Evolutionary conservation across 2,888 invertebrate genomes (phyloP), one percentile per base, ranked within the genome.

Genomic region (Malacosoma neustria): DNA sequence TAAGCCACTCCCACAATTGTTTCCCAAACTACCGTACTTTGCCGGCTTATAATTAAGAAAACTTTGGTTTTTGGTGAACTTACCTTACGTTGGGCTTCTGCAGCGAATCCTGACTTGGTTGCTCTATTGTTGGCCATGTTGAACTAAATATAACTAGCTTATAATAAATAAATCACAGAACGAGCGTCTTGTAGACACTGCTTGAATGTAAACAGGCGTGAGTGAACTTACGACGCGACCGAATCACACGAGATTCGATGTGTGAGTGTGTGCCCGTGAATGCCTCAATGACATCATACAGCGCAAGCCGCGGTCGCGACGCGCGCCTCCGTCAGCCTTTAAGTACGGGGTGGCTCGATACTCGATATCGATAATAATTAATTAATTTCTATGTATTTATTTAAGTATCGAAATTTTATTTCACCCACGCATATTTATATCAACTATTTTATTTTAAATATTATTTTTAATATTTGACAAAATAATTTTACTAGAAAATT

Each of bases 71-170:
- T n/a, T n/a, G n/a, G 22, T 44, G 29, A 48, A 54, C 89, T 90
- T 81, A 97, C 97, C 92, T 97, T 97, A 72, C 94, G 90, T 84
- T 97, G 97, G 37, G 97, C 96, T 79, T 97, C 97, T 41, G 97
- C 96, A 57, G 97, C 97, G 88, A 97, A 95, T 91, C 97, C 97
- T 66, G 95, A 94, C 80, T 95, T 95, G 42, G 94, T 87, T 57
- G 95, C 95, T 74, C 96, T 88, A 88, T 93, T 91, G 77, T 88
- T 90, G 57, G 94, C 93, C 94, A 94, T 94, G 56, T 72, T 56
- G 54, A 66, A 68, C 61, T 67, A 68, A 65, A 7, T 22, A 59
- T 42, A 63, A 66, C 61, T 70, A 68, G 57, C 42, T 64, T 57
- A 49, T 55, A 61, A 64, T 68, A 67, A 67, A 69, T 70, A 66